Conservation (phyloP, 2,113 vertebrate genomes). For the Hemicordylus capensis region DNA sequence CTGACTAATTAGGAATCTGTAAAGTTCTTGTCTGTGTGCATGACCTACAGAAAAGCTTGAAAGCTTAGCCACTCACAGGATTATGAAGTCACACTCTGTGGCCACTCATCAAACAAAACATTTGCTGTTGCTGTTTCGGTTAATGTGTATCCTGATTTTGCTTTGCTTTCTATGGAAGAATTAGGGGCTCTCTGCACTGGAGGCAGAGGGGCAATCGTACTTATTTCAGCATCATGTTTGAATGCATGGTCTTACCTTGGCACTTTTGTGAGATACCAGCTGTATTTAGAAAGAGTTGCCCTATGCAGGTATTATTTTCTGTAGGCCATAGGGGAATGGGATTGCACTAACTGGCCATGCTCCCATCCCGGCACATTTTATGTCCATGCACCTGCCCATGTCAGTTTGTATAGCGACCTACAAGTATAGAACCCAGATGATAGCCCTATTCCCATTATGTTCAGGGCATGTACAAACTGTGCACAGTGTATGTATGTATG, state of each 20-base stretch:
- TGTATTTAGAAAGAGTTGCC: background rate
- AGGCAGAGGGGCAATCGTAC: background rate
- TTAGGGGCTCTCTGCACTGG: background rate
- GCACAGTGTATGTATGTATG: too few relatives aligned
- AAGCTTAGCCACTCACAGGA: fast-evolving
- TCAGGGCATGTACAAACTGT: too few relatives aligned
- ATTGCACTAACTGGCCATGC: background rate
- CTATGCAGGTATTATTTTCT: background rate
- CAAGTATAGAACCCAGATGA: background rate
- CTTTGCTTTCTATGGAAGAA: background rate
- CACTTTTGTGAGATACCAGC: background rate
- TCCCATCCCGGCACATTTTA: background rate
- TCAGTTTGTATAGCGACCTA: background rate
- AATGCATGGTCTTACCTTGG: background rate
- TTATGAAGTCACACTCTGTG: background rate
- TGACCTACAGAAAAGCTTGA: conserved; percentile 5
- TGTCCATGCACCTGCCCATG: background rate
- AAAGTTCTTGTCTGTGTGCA: fast-evolving
- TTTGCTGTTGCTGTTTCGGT: background rate
- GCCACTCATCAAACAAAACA: conserved; percentile 17
- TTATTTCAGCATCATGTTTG: background rate
- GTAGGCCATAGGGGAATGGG: background rate
- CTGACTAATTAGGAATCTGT: background rate
- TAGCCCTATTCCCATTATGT: too few relatives aligned
- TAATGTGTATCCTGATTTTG: background rate